A percentile compares a stretch with the other conserved stretches of the same genome.
These are phyloP conservation scores for Suricata suricatta DNA, from an alignment of 2,113 vertebrate genomes.

Conservation along the genomic window DNA sequence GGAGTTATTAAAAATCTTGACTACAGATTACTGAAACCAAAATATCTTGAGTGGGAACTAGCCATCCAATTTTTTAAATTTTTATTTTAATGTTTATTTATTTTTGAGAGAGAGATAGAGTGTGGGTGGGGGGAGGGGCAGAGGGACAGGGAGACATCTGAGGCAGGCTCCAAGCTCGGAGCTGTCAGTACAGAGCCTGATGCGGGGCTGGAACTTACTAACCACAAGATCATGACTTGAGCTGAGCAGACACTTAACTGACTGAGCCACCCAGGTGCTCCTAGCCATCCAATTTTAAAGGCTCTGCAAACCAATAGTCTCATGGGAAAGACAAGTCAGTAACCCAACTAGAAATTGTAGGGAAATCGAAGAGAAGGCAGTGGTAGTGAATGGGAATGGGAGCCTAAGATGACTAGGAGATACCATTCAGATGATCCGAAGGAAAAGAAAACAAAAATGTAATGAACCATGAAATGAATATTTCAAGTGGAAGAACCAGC, in stretches of 20 bases:
- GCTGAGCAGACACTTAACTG: too few species aligned
- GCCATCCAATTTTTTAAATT: neutral
- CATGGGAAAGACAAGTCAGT: neutral
- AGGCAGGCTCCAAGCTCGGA: too few species aligned
- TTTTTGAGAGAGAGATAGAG: too few species aligned
- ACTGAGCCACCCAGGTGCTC: too few species aligned
- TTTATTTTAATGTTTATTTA: too few species aligned
- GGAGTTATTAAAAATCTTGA: constrained; percentile 4
- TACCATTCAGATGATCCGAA: neutral
- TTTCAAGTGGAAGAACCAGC: neutral
- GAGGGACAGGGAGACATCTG: too few species aligned
- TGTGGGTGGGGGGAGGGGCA: too few species aligned
- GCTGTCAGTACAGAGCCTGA: too few species aligned
- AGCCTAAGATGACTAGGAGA: neutral
- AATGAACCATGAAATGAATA: neutral
- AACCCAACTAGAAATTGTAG: neutral
- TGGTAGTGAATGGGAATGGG: neutral
- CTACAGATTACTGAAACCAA: neutral
- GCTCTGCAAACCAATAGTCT: neutral
- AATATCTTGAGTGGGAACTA: neutral
- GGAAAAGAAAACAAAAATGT: neutral
- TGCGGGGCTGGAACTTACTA: too few species aligned
- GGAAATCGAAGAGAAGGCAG: neutral
- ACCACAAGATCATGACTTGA: too few species aligned
- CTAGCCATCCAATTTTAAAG: neutral